Evolutionary conservation across 2,888 invertebrate species (phyloP), one percentile per base, ranked within the genome.

Genomic region (Plutella xylostella): DNA sequence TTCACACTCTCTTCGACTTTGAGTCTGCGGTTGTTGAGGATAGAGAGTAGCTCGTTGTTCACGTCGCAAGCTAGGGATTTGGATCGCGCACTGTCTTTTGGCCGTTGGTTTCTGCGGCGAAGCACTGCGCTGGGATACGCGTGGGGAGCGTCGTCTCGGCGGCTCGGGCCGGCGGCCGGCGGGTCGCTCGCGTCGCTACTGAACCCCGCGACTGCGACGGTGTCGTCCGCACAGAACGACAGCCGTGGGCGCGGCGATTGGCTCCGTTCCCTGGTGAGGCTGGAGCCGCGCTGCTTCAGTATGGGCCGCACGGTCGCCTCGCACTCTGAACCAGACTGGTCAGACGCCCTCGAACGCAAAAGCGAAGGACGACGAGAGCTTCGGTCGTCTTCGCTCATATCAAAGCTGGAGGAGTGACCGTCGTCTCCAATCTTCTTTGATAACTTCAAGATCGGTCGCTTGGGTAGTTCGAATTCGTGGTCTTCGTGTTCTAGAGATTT

Each of bases 401-500:
- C 86, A 59, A 85, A 85, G 71, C 79, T 84, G 63, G 84, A 82
- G 51, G 84, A 75, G 46, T 82, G 77, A 63, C 90, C 89, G 55
- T 90, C 90, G 42, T 88, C 86, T 21, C 88, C 89, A 60, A 87
- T 84, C 61, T 88, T 90, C 55, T 89, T 88, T 1, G 89, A 88
- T 39, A 88, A 86, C 68, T 94, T 94, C 35, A 94, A 74, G 55
- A 94, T 94, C 22, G 94, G 92, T 61, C 87, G 89, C 58, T 87
- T 89, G 0, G 90, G 90, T 54, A 88, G 85, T 41, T 91, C 90
- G 55, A 90, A 92, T 40, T 89, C 90, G 57, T 87, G 85, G 56
- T 92, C 92, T 51, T 90, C 90, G 38, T 90, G 89, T 60, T 92
- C 92, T 51, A 89, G 90, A 0, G 90, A 90, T 68, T 95, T 94